Evolutionary conservation across 2,797 vertebrate species (phyloP), one percentile per base, ranked within the genome.

Genomic region (Melanotaenia pygmaea): DNA sequence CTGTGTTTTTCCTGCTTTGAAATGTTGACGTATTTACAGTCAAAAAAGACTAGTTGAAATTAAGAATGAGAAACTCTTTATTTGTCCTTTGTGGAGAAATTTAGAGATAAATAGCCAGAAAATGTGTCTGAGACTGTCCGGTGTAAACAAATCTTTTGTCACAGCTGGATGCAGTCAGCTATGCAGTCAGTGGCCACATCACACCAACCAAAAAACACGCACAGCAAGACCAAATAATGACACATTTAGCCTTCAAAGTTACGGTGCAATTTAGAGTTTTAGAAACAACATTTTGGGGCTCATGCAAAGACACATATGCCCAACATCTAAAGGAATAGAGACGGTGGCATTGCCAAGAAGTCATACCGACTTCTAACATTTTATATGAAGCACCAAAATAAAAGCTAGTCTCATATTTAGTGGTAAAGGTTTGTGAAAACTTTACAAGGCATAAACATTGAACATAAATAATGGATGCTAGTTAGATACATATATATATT

Each of bases 61-160:
- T 24, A n/a, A 59, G 32, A 34, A 34, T 34, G 7, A 34, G 32
- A 34, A 34, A 34, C 6, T 8, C 32, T 34, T 34, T 34, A 34
- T 34, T 34, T 7, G 32, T 34, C 32, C 32, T 8, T 34, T 8
- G 32, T 34, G 32, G 32, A 8, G 7, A 34, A 34, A 54, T 28
- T 40, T 37, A 70, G 28, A 59, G 32, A 70, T 16, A 51, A 82
- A 80, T 47, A 22, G 72, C 64, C 72, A 40, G 68, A 67, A 68
- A 67, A 69, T 63, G 14, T 59, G 73, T 81, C 80, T 74, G 76
- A 83, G 59, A 73, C 14, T 68, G 79, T 78, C 70, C 38, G 64
- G 47, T 59, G 3, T 70, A 70, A 82, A 69, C 56, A 54, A 64
- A 61, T 68, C 70, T 79, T 69, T 26, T 58, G 79, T 82, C 75